A percentile compares a stretch with the other conserved stretches of the same genome.
phyloP scores from a whole-genome alignment of 2,797 vertebrate species.

The Coregonus ussuriensis region DNA sequence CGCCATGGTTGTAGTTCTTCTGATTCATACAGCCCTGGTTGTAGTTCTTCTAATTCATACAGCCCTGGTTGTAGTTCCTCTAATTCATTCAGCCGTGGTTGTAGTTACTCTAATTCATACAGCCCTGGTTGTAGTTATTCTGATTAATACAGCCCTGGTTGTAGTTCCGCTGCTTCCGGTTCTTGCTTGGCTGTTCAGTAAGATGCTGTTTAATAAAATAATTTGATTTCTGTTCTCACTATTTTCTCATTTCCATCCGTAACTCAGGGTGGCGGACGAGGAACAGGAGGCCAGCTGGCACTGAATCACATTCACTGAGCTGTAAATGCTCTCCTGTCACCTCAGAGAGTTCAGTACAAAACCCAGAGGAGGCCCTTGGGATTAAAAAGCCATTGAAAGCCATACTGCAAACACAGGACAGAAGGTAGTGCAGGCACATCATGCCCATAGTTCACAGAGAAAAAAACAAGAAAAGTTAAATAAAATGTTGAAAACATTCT shows the following conservation, averaged over 20 bases:
- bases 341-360: slow-evolving; percentile 5
- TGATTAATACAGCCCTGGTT: slow-evolving; percentile 27
- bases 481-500: neutral
- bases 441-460: neutral
- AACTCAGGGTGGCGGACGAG: slow-evolving; percentile 9
- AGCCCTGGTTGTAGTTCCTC: no score
- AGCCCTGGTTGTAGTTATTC: neutral
- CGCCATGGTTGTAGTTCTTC: no score
- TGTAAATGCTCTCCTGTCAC: neutral
- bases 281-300: slow-evolving; percentile 25
- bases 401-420: neutral
- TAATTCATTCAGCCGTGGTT: no score
- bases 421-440: neutral
- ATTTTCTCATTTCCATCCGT: slow-evolving; percentile 44
- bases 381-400: neutral
- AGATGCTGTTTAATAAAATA: slow-evolving; percentile 29
- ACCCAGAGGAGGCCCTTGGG: neutral
- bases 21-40: no score
- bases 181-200: slow-evolving; percentile 11
- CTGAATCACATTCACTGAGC: slow-evolving; percentile 24
- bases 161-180: slow-evolving; percentile 12
- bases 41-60: no score
- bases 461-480: neutral
- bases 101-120: no score
- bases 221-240: slow-evolving; percentile 22